Base-by-base conservation (phyloP, 37 sponge, comb jelly and placozoan species). In the Amphimedon queenslandica region DNA sequence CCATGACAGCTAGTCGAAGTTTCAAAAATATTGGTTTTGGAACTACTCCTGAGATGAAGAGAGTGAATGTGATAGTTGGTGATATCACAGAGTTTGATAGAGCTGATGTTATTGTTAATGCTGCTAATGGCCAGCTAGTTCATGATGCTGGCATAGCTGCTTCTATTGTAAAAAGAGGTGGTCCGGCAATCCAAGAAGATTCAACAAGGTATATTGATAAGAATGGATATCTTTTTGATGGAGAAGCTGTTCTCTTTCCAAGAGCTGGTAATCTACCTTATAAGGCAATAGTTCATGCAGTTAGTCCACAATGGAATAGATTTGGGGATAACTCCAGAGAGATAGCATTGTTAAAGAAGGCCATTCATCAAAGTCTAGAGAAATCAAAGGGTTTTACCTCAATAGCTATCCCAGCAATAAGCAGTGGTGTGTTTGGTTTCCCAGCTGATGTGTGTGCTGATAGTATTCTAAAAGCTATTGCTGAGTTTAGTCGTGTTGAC, bases 71-170 rank as follows among this genome's bases (percentile, higher is more conserved):
- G 5, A 64, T 43, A 20, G 24, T 66, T 55, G 89, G 89, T 30
- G 89, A 89, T 42, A 78, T 89, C 58, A 89, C 89, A 16, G 76
- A 74, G 39, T 79, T 83, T 31, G 25, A 32, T 13, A 40, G 51
- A 42, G 80, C 76, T 39, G 89, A 89, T 40, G 84, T 89, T 0
- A 83, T 89, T 42, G 89, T 89, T 0, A 89, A 89, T 83, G 89
- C 89, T 55, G 84, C 89, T 3, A 89, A 89, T 75, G 71, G 34
- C 13, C 66, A 79, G 0, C 47, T 89, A n/a, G 69, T 66, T 40
- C 89, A 89, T 76, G 58, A 28, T 65, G 89, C 83, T 43, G 89
- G 89, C 34, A 65, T 89, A 29, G 89, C 89, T 18, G 6, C 10
- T 18, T 71, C 72, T 35, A 71, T 89, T 10, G 41, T 69, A 4